A percentile compares a stretch with the other conserved stretches of the same genome.
Conservation (phyloP, 2,888 invertebrate species). For the Ornithoptera priamus region DNA sequence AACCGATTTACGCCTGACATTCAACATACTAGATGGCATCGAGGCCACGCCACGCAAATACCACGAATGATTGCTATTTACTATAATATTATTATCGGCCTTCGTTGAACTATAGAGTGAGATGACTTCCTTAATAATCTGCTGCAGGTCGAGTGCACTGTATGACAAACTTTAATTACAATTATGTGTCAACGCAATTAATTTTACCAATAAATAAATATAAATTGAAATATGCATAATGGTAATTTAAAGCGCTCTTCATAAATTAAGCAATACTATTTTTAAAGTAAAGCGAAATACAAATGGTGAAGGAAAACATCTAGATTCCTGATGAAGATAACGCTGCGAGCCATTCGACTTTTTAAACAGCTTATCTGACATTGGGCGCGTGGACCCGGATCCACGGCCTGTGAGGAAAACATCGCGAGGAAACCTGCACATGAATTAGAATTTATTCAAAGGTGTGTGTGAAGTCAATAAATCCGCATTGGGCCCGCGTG, state of each 20-base stretch:
- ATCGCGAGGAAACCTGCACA: too few relatives aligned
- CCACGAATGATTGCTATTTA: background rate
- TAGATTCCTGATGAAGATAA: too few relatives aligned
- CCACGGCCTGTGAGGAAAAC: too few relatives aligned
- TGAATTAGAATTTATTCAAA: too few relatives aligned
- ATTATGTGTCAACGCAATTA: background rate
- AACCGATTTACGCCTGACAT: slow-evolving; percentile 12
- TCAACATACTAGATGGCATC: slow-evolving; percentile 42
- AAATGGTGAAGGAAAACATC: too few relatives aligned
- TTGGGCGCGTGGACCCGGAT: too few relatives aligned
- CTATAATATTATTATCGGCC: background rate
- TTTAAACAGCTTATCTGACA: too few relatives aligned
- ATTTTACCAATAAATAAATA: background rate
- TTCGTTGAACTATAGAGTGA: background rate
- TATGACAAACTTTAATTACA: background rate
- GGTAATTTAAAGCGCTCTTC: background rate
- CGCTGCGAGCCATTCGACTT: too few relatives aligned
- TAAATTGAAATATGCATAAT: background rate
- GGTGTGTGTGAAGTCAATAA: too few relatives aligned
- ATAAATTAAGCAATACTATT: background rate
- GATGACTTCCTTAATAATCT: background rate
- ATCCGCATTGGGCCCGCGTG: too few relatives aligned
- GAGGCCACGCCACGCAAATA: slow-evolving; percentile 27
- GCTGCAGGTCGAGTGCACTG: background rate
- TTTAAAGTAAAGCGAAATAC: background rate